Percentiles rank a stretch among this genome's conserved stretches.
Evolutionary conservation across 2,797 vertebrate species (phyloP).

Genomic region (Ibycter americanus): DNA sequence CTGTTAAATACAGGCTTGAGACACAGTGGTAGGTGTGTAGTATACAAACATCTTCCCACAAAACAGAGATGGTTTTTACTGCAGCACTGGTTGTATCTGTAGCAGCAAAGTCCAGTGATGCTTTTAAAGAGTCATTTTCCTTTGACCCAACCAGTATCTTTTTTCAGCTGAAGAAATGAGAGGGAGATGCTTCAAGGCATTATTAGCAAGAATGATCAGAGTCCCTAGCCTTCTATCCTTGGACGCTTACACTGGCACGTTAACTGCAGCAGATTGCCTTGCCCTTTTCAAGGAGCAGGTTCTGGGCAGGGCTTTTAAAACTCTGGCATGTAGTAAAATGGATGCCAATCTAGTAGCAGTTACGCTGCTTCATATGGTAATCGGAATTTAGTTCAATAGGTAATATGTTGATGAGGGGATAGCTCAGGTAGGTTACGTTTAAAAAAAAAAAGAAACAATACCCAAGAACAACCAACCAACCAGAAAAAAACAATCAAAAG

Average conservation of each 20-base stretch:
- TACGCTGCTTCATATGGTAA: not conserved
- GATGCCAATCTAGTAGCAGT: not conserved
- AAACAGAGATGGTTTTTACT: not conserved
- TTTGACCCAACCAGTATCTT: not conserved
- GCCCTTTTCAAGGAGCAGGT: not conserved
- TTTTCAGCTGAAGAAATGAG: not conserved
- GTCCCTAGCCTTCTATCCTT: not conserved
- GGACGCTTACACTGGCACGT: accelerated
- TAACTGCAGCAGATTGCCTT: not conserved
- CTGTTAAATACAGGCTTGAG: not conserved
- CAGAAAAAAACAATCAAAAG: not conserved
- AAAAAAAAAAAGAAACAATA: not conserved
- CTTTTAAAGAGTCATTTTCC: not conserved
- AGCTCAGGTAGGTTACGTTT: not conserved
- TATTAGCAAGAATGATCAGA: not conserved
- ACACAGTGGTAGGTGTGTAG: not conserved
- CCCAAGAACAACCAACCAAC: not conserved
- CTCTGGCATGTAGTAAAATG: not conserved
- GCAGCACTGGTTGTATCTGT: not conserved
- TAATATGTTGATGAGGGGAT: not conserved
- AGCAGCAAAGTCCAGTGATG: not conserved
- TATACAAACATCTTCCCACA: accelerated
- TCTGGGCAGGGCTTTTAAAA: not conserved
- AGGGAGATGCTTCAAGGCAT: not conserved
- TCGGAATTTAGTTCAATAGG: not conserved